Base-by-base conservation (phyloP, 2,797 vertebrate species). In the Tokudaia muenninki region DNA sequence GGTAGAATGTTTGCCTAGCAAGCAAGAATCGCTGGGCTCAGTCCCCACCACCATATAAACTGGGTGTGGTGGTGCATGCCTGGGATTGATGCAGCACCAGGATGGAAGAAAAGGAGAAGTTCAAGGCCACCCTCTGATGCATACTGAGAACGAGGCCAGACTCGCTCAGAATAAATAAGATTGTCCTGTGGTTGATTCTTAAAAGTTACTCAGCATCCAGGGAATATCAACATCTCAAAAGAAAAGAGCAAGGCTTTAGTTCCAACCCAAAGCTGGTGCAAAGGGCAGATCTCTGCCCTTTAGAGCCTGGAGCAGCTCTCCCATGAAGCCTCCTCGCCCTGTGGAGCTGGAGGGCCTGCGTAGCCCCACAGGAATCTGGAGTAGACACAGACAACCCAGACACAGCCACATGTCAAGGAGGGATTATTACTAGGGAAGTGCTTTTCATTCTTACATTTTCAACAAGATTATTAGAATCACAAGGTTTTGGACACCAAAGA, bases 401-500 rank as follows among this genome's bases (percentile, higher is more conserved):
- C 50, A 41, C 9, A 63, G 78, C 44, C 26, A 4, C 47, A 29
- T 3, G 8, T 12, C 21, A 13, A 11, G 44, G 22, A 89, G 14
- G 70, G 19, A 52, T n/a, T 37, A 0, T 22, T n/a, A 3, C 50
- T 37, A 50, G 21, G 1, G 57, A 72, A 87, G 22, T 47, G n/a
- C 57, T 88, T 55, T 91, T 41, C 55, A 12, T 72, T 72, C 34
- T 91, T 8, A 19, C 29, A 52, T 87, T 90, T 88, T 47, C 21
- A 11, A 6, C 52, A 77, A 29, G 6, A 80, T 29, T 79, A 90
- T 79, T 70, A 16, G 6, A 80, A 37, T 65, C 81, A 61, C 37
- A 81, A 47, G 52, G 44, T 82, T 94, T 82, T 87, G 24, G 82
- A 79, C 70, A 8, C 92, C 80, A 91, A 88, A 83, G 75, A 80